Base-by-base conservation (phyloP, 2,113 vertebrate genomes). In the Gymnocephalus cernua region DNA sequence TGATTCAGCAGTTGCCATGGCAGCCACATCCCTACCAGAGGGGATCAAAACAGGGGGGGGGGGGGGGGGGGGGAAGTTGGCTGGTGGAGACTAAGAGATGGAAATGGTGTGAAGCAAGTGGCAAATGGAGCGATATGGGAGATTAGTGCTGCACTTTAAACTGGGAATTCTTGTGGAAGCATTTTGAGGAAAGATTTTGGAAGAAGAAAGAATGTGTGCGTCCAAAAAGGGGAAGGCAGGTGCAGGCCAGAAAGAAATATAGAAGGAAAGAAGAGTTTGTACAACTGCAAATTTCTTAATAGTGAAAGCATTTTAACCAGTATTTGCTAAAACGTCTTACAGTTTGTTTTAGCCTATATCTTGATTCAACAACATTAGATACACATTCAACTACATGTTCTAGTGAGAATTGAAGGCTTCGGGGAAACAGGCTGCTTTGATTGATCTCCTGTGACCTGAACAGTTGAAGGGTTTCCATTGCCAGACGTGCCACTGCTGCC, bases 1-100 rank as follows among this genome's bases (percentile, higher is more conserved):
- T 94, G 94, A 95, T 79, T 95, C 93, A 93, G 94, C 93, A 86
- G 95, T 95, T 94, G 89, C 92, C 86, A 94, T 95, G 91, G 91
- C 82, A 94, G 88, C 93, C 83, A 76, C 91, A 91, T 94, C 93
- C 75, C 78, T 67, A 19, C 77, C 65, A 76, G 80, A 82, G 76
- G 63, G 79, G 62, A 69, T 48, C 25, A 57, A 64, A 80, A 82
- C 54, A 78, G 73, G 80, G 79, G 56, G 57, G 38, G 25, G 16
- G 41, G 32, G 61, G 27, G 53, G 21, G 53, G 32, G 6, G 6
- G 3, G 29, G 29, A n/a, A n/a, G n/a, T n/a, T n/a, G n/a, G n/a
- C n/a, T n/a, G 68, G 57, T 27, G 18, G 67, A 77, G 63, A 23
- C 15, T 14, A 57, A 18, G 53, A 64, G 54, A 70, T 62, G 78